phyloP scores from a whole-genome alignment of 1,140 invertebrate species.

The Bombus consobrinus region DNA sequence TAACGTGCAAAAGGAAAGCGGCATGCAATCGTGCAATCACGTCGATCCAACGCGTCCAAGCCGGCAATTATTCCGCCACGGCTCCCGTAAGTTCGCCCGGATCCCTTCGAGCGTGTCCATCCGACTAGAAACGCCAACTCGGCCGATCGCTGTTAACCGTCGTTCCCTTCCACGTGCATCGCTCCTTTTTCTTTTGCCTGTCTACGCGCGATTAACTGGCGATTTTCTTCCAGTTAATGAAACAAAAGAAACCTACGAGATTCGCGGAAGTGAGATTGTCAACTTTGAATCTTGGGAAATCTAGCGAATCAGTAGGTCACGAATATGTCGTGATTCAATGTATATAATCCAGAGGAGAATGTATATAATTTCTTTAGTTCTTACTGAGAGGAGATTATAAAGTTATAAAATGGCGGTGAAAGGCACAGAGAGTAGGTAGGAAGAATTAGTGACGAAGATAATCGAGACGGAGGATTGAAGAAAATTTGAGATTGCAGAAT shows the following conservation, averaged over 20 bases:
- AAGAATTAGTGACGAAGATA: background rate
- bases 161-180: background rate
- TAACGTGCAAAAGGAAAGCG: slow-evolving; percentile 57
- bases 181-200: background rate
- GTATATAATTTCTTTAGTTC: no score
- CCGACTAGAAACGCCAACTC: slow-evolving; percentile 53
- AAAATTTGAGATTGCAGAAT: background rate
- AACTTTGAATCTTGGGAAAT: background rate
- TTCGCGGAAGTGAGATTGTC: background rate
- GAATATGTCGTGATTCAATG: background rate
- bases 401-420: background rate
- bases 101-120: slow-evolving; percentile 58
- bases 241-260: no score
- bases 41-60: slow-evolving; percentile 61
- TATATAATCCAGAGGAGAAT: no score
- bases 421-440: background rate
- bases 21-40: slow-evolving; percentile 61
- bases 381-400: background rate
- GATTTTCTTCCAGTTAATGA: background rate
- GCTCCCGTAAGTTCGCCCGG: slow-evolving; percentile 37
- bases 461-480: background rate
- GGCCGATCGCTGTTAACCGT: slow-evolving; percentile 42
- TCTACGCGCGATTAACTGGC: slow-evolving; percentile 2
- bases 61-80: slow-evolving; percentile 54
- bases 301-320: background rate